These are phyloP conservation scores for Bujurquina vittata DNA, from an alignment of 2,113 vertebrate species.

Conservation along the genomic window DNA sequence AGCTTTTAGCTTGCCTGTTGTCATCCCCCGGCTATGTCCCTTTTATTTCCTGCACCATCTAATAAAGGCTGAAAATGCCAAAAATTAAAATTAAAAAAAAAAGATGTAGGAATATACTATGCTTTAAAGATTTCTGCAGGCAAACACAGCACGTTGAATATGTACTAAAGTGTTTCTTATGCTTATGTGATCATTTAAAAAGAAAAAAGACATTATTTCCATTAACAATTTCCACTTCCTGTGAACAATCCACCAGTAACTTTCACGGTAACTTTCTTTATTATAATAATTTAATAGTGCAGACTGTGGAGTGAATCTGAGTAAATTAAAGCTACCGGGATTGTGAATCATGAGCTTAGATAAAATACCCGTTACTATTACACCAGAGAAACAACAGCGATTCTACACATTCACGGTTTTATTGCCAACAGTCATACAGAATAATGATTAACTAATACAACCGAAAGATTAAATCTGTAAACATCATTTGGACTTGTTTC, in stretches of 20 bases:
- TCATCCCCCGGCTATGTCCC: neutral
- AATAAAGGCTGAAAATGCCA: neutral
- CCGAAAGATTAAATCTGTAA: slow-evolving; percentile 81
- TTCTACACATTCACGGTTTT: slow-evolving; percentile 78
- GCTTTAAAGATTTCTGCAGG: neutral
- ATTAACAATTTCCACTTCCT: neutral
- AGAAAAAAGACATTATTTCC: neutral
- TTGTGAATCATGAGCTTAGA: neutral
- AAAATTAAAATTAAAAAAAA: no score
- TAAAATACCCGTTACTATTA: neutral
- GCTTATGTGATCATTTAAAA: neutral
- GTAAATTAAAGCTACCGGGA: neutral
- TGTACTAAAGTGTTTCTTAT: neutral
- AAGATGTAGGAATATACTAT: neutral
- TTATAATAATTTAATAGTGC: neutral
- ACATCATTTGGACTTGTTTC: slow-evolving; percentile 78
- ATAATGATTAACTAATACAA: slow-evolving; percentile 77
- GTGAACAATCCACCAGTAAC: neutral
- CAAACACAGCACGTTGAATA: neutral
- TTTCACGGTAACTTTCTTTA: neutral
- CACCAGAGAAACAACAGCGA: slow-evolving; percentile 21
- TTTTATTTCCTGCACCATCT: neutral
- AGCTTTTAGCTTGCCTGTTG: neutral
- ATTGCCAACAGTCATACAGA: slow-evolving; percentile 84
- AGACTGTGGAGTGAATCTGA: neutral